Evolutionary conservation across 1,140 invertebrate species (phyloP), one percentile per base, ranked within the genome.

Genomic region (Eupeodes corollae): DNA sequence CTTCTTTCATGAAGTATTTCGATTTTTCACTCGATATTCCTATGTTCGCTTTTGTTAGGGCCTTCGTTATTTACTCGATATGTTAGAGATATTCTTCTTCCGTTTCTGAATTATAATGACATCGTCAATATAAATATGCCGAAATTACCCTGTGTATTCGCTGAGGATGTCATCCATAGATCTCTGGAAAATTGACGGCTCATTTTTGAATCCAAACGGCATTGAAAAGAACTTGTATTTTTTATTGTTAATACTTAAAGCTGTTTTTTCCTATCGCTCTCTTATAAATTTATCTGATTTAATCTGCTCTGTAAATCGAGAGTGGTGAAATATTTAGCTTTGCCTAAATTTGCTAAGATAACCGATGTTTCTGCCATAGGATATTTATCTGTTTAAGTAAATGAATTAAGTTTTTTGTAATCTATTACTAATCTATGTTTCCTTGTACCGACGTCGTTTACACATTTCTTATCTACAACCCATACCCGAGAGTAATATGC

Each of bases 361-460:
- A n/a, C n/a, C n/a, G n/a, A 62, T 37, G 76, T 72, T 15, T 68
- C 59, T 1, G 75, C 76, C 5, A 79, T 52, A 5, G 74, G 74
- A 58, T 71, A 78, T 18, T 49, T 53, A 44, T 68, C 61, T 11
- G 43, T 16, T n/a, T n/a, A n/a, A n/a, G n/a, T n/a, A n/a, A n/a
- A n/a, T n/a, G n/a, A n/a, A n/a, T n/a, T n/a, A n/a, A n/a, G n/a
- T n/a, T n/a, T n/a, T n/a, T n/a, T n/a, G n/a, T n/a, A n/a, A n/a
- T n/a, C n/a, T n/a, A n/a, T n/a, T n/a, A n/a, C n/a, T n/a, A n/a
- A n/a, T n/a, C n/a, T n/a, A n/a, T n/a, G n/a, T n/a, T n/a, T n/a
- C n/a, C n/a, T n/a, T n/a, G n/a, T n/a, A n/a, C n/a, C n/a, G n/a
- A n/a, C n/a, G n/a, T n/a, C n/a, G n/a, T n/a, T n/a, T n/a, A n/a